These are phyloP conservation scores for Megalonaias nervosa DNA, from an alignment of 1,140 invertebrate species.

Conservation along the genomic window DNA sequence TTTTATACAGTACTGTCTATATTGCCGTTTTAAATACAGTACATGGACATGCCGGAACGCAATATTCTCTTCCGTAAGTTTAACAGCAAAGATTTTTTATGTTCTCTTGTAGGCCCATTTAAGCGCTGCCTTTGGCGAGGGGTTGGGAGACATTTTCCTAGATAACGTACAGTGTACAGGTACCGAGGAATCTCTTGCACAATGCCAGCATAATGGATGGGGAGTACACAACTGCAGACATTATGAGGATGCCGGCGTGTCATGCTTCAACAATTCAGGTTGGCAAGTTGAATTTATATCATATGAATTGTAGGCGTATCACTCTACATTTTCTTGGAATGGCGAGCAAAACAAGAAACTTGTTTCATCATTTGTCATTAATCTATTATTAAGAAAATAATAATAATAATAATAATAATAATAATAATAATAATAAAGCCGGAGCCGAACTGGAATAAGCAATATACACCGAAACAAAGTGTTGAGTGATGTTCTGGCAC, in stretches of 20 bases:
- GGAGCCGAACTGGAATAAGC: too few species aligned
- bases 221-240: constrained; percentile 53
- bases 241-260: constrained; percentile 59
- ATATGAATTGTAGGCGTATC: not conserved
- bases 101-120: constrained; percentile 41
- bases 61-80: too few species aligned
- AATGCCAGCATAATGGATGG: constrained; percentile 54
- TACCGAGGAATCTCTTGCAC: constrained; percentile 46
- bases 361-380: not conserved
- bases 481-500: not conserved
- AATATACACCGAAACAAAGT: not conserved
- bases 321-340: not conserved
- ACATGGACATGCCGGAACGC: too few species aligned
- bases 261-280: constrained; percentile 51
- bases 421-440: not conserved
- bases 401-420: not conserved
- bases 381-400: not conserved
- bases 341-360: not conserved
- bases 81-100: not conserved
- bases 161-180: constrained; percentile 77
- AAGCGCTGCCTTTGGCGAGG: constrained; percentile 58
- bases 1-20: too few species aligned
- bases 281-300: not conserved
- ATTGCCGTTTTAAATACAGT: too few species aligned
- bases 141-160: constrained; percentile 75